These are phyloP conservation scores for Gallinago stenura DNA, from an alignment of 2,797 vertebrate species.

Conservation along the genomic window DNA sequence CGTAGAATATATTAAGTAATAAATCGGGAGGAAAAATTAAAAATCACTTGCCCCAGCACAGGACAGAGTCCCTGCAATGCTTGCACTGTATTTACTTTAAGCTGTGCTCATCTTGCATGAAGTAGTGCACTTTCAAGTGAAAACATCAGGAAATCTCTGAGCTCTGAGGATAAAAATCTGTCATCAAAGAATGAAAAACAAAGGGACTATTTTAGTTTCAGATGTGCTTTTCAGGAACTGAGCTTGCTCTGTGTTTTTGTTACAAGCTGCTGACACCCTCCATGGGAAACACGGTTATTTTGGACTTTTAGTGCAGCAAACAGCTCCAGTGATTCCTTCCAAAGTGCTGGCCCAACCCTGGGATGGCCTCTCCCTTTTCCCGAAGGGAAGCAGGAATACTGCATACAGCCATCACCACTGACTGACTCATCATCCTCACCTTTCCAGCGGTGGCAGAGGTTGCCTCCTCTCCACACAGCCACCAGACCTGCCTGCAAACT, in stretches of 20 bases:
- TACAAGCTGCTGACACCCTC: not conserved
- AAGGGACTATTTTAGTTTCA: not conserved
- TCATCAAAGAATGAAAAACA: not conserved
- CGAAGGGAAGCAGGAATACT: not conserved
- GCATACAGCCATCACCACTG: not conserved
- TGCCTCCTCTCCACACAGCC: rapidly evolving
- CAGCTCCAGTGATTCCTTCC: not conserved
- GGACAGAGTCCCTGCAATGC: not conserved
- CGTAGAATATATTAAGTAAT: not conserved
- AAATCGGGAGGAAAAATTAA: not conserved
- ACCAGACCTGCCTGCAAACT: not conserved
- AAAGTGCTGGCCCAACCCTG: not conserved
- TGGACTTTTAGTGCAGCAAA: not conserved
- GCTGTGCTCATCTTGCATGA: not conserved
- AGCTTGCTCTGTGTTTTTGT: not conserved
- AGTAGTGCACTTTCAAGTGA: not conserved
- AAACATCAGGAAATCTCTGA: not conserved
- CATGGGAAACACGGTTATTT: not conserved
- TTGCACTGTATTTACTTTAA: not conserved
- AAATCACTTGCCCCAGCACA: not conserved
- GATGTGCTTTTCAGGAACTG: not conserved
- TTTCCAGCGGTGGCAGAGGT: not conserved
- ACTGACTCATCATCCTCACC: not conserved
- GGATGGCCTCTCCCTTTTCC: not conserved
- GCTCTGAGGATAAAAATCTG: not conserved